Base-by-base conservation (phyloP, 2,113 vertebrate genomes). In the Poeciliopsis turrubarensis region DNA sequence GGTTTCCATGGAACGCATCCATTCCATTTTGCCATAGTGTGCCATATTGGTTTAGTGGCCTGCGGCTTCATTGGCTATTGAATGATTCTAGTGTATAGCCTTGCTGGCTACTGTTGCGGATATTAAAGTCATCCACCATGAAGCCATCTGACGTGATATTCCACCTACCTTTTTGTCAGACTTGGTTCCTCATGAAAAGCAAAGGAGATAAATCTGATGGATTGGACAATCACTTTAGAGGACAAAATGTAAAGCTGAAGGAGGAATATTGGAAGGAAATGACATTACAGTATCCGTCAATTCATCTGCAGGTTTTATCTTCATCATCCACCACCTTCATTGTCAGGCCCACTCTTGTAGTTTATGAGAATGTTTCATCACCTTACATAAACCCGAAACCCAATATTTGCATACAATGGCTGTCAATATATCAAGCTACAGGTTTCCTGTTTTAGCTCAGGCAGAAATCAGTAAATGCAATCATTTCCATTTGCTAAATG, bases 111-210 rank as follows among this genome's bases (percentile, higher is more conserved):
- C 81, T 79, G 88, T 72, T 77, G 85, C 79, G 87, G 90, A 94
- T 92, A 93, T 94, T 92, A 94, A 94, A 94, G 89, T 86, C 86
- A 94, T 94, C 87, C 80, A 90, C 79, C 92, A 92, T 91, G 89
- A 93, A 88, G 78, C 84, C 73, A 61, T 88, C 82, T 82, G 88
- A 92, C 87, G 88, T 85, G 90, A 90, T 87, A 90, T 89, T 87
- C 87, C 80, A 60, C 76, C 51, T 68, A 67, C 85, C 80, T 81
- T 87, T 81, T 82, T 90, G 78, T 91, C 87, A 79, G 41, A 66
- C 69, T 54, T 68, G 80, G 73, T 79, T 68, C 87, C 88, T 87
- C 87, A 77, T 61, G 60, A 78, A 79, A 87, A 80, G 77, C 65
- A 44, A 74, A 29, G 65, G 62, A 80, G 84, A 84, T 75, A 80